Evolutionary conservation across 2,888 invertebrate species (phyloP), one percentile per base, ranked within the genome.

Genomic region (Agrotis segetum): DNA sequence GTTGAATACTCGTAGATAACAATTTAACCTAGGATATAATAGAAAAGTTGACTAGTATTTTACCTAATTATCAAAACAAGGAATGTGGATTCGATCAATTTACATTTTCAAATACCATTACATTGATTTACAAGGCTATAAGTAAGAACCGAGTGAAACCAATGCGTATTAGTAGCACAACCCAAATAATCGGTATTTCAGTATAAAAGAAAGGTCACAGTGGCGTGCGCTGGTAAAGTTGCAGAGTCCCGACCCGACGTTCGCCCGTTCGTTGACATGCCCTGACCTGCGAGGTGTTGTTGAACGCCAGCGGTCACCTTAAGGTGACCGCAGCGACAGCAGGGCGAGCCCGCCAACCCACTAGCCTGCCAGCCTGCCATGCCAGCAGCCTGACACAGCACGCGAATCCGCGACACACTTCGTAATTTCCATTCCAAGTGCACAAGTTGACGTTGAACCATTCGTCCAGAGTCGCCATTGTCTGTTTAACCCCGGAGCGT

Each of bases 211-310:
- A 68, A 81, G 75, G 74, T 77, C 74, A 66, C 29, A 47, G 49
- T 58, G 55, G n/a, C 60, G 17, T 63, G 52, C 56, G 73, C 64
- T 75, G 71, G 62, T 67, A 69, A 67, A 64, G 70, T 81, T 76
- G 62, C 60, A 50, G 61, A 71, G 71, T 64, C 60, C 56, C 67
- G 71, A 63, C 60, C 56, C 67, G 63, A 53, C 74, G 85, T 83
- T 81, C 83, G 72, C 76, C 81, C 77, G 85, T 83, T 79, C 86
- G 72, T 86, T 87, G 86, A 86, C 88, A 82, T 69, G 47, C n/a
- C 47, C 34, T 61, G 82, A 74, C 77, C 68, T 77, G 72, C 6
- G 44, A 66, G 46, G 76, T 78, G 84, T 85, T 83, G 72, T 65
- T 85, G 87, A 87, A 84, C 88, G 56, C 14, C 34, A 44, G 67